Conservation (phyloP, 30 jellyfish, hydroid and myxozoan genomes). For the Mastigias papua region DNA sequence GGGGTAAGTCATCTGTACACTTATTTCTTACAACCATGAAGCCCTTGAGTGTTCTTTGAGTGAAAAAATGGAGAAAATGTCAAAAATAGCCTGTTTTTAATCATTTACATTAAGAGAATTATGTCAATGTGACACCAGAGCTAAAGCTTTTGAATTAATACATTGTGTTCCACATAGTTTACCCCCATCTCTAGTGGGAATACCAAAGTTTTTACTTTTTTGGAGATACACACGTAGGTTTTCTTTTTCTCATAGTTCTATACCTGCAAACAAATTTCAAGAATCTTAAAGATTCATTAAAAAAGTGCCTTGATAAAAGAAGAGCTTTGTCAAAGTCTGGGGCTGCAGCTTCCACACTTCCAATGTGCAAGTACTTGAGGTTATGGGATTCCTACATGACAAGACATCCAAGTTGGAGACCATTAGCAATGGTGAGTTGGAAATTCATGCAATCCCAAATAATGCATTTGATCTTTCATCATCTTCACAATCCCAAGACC, state of each 20-base stretch:
- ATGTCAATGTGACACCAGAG: too few species aligned
- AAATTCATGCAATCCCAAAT: neutral
- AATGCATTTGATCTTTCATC: neutral
- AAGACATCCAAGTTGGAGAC: constrained; percentile 11
- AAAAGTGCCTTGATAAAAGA: constrained; percentile 22
- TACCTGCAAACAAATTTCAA: neutral
- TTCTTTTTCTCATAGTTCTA: constrained; percentile 5
- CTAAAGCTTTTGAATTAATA: too few species aligned
- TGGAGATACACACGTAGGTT: neutral
- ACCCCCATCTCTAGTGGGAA: neutral
- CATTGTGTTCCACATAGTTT: neutral
- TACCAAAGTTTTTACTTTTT: neutral
- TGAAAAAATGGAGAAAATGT: too few species aligned
- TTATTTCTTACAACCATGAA: too few species aligned
- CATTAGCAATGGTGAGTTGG: constrained; percentile 13
- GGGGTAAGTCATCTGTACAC: too few species aligned
- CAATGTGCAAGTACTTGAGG: constrained; percentile 33
- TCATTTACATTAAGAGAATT: too few species aligned
- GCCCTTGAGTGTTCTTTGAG: too few species aligned
- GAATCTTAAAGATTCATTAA: neutral
- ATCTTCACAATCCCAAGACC: neutral
- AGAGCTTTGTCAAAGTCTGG: constrained; percentile 32
- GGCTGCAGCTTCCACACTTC: constrained; percentile 22
- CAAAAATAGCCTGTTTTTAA: too few species aligned
- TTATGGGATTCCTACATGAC: constrained; percentile 16